Evolutionary conservation across 2,888 invertebrate genomes (phyloP).

Genomic region (Dioctria rufipes): DNA sequence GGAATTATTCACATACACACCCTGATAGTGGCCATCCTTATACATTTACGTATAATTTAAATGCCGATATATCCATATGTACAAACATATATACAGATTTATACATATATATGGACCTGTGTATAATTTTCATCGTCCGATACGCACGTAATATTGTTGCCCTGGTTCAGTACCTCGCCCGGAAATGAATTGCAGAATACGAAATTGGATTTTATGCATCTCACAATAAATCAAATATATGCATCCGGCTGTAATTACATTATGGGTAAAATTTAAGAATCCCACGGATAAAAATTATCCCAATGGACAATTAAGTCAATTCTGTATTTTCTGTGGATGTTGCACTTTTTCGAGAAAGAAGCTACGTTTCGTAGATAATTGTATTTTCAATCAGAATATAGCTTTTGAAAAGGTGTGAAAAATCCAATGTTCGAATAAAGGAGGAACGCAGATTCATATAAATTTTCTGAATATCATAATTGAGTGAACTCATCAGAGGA

Average conservation of each 20-base stretch:
- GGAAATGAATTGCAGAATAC: constrained; percentile 54
- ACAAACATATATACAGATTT: too few relatives aligned
- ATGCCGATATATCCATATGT: not conserved
- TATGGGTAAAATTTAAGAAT: constrained; percentile 43
- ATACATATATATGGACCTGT: constrained; percentile 7
- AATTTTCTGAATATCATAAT: too few relatives aligned
- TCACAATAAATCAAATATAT: constrained; percentile 54
- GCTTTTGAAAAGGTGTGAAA: not conserved
- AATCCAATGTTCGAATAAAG: too few relatives aligned
- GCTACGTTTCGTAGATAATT: not conserved
- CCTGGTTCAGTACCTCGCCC: constrained; percentile 17
- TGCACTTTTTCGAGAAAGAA: not conserved
- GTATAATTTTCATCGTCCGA: not conserved
- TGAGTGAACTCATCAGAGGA: too few relatives aligned
- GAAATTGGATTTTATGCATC: constrained; percentile 53
- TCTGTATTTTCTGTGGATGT: not conserved
- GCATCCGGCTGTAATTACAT: constrained; percentile 53
- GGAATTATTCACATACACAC: not conserved
- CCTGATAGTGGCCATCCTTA: not conserved
- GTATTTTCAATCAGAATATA: not conserved
- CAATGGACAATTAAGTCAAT: constrained; percentile 36
- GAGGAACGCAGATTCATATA: too few relatives aligned
- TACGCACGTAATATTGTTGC: constrained; percentile 25
- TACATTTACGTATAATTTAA: not conserved
- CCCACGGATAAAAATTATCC: constrained; percentile 26